Base-by-base conservation (phyloP, 2,888 invertebrate genomes). In the Aphidoletes aphidimyza region DNA sequence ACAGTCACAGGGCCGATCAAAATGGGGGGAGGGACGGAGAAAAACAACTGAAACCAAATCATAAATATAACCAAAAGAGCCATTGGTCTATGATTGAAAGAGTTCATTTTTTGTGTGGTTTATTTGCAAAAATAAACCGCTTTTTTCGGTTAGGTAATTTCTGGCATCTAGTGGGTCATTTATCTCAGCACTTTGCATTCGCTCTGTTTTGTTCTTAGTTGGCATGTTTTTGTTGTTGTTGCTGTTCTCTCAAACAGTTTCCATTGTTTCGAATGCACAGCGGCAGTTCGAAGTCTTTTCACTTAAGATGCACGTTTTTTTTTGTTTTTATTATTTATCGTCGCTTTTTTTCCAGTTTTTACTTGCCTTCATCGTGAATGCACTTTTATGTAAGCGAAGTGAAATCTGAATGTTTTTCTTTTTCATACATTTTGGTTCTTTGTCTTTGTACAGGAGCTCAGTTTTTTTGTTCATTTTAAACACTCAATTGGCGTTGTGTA, bases 341-440 rank as follows among this genome's bases (percentile, higher is more conserved):
- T 54, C 26, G 54, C 3, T 69, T 69, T 14, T 69, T 26, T 14
- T 30, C 30, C 17, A 1, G 14, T 14, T 14, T 69, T 11, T 11
- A 1, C 17, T 69, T 69, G 30, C 69, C 30, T 30, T 69, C 69
- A 30, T 69, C 34, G 69, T 69, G 69, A 30, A 69, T 69, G 69
- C 69, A 69, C 69, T 69, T 69, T 69, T 69, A 69, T 69, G 69
- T 69, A 30, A 69, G n/a, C 69, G 34, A 14, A 69, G 69, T 69
- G 69, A 69, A 42, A 9, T 42, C 42, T 9, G 42, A 42, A n/a
- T n/a, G n/a, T n/a, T n/a, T n/a, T n/a, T n/a, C n/a, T n/a, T 42
- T 42, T 69, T 69, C 17, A 14, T 30, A 69, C 69, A 30, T 69
- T 54, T 30, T 30, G 30, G 11, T 69, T 69, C 69, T 69, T 69